Base-by-base conservation (phyloP, 2,113 vertebrate species). In the Phalacrocorax carbo region DNA sequence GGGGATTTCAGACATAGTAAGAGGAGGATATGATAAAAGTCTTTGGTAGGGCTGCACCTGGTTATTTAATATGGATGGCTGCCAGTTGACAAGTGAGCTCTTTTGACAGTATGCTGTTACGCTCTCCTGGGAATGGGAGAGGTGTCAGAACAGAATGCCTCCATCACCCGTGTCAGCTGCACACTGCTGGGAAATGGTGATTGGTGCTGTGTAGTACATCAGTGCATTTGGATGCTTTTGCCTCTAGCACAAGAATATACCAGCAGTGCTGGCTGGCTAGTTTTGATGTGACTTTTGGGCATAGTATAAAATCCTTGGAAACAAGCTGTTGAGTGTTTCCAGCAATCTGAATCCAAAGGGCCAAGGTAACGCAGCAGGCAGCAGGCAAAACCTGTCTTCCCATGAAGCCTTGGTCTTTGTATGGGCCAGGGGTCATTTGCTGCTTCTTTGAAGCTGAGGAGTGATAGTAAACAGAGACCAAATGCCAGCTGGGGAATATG, bases 161-260 rank as follows among this genome's bases (percentile, higher is more conserved):
- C 58, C 40, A n/a, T 60, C 55, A 73, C 7, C 11, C 0, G 0
- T 23, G 21, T 65, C 40, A 91, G 40, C 49, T 62, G 49, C 54
- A 62, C 20, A 2, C 44, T 66, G 18, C 4, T 70, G 54, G 27
- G 46, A 88, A 65, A 54, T 11, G 38, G 36, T 55, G 40, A 51
- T 60, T 0, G 0, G 29, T 61, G 55, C 58, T 71, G 15, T 30
- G 22, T 7, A 58, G 51, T 15, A 20, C 54, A 48, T 66, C 6
- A 70, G 18, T 27, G 42, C 17, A 52, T 57, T 62, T 64, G 62
- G 49, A 77, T 70, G n/a, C 15, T 65, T 14, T 48, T 85, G 76
- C 48, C 71, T 93, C 42, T 13, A 75, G 69, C 46, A 68, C 6
- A 32, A 23, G 38, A 11, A 58, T 55, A 46, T 61, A 90, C 13